A percentile compares a stretch with the other conserved stretches of the same genome.
phyloP scores from a whole-genome alignment of 1,140 invertebrate genomes.

The Pomacea maculata region DNA sequence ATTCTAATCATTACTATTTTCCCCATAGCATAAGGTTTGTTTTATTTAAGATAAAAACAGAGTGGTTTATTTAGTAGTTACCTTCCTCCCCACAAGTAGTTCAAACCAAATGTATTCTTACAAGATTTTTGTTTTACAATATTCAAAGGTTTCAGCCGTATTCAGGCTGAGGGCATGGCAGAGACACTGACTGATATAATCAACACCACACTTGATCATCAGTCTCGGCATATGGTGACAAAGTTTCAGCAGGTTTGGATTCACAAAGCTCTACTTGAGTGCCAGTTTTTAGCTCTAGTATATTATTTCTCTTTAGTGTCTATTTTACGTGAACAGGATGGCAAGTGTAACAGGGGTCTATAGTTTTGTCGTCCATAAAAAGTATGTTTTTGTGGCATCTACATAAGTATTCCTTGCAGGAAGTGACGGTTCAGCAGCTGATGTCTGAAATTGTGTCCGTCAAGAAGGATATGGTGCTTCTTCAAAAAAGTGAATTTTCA shows the following conservation, averaged over 20 bases:
- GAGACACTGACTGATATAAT: conserved; percentile 52
- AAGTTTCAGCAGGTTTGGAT: conserved; percentile 56
- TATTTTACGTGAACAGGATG: neutral
- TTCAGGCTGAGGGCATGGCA: conserved; percentile 55
- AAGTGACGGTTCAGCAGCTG: conserved; percentile 64
- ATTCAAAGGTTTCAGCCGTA: conserved; percentile 48
- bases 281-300: neutral
- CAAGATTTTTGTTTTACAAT: too few relatives aligned
- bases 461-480: conserved; percentile 65
- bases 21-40: too few relatives aligned
- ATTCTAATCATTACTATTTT: too few relatives aligned
- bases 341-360: neutral
- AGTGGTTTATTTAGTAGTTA: too few relatives aligned
- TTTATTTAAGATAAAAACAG: too few relatives aligned
- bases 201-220: conserved; percentile 50
- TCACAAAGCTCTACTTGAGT: neutral
- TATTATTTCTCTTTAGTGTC: neutral
- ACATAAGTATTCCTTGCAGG: conserved; percentile 38
- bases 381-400: neutral
- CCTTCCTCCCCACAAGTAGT: too few relatives aligned
- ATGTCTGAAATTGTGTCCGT: conserved; percentile 59
- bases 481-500: conserved; percentile 66
- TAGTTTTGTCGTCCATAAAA: neutral
- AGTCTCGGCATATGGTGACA: conserved; percentile 54
- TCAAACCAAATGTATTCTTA: too few relatives aligned